Evolutionary conservation across 2,888 invertebrate genomes (phyloP).

Genomic region (Drosophila barbarae): DNA sequence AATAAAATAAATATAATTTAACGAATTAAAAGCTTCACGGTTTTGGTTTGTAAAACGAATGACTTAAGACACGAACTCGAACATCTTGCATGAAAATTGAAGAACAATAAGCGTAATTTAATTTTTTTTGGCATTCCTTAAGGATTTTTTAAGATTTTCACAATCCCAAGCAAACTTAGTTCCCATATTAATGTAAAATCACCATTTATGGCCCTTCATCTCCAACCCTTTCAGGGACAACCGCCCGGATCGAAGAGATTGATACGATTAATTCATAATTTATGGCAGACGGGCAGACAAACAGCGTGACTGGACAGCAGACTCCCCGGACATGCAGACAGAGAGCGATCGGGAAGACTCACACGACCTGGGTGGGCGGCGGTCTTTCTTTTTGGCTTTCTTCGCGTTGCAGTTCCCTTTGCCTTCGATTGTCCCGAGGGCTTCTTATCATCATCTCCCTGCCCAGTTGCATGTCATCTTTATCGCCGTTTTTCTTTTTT

Average conservation of each 20-base stretch:
- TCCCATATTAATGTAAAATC: not conserved
- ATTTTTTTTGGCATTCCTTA: not conserved
- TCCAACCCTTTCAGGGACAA: not conserved
- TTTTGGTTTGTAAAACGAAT: not conserved
- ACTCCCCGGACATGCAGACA: conserved; percentile 4
- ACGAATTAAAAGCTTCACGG: too few species aligned
- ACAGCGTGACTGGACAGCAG: conserved; percentile 4
- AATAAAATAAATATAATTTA: too few species aligned
- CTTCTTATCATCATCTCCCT: conserved; percentile 29
- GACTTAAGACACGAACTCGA: conserved; percentile 20
- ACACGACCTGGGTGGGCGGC: conserved; percentile 37
- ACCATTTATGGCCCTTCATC: not conserved
- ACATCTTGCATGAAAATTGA: not conserved
- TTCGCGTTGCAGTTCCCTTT: conserved; percentile 11
- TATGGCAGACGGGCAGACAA: conserved; percentile 3
- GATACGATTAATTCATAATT: conserved; percentile 27
- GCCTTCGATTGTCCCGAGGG: conserved; percentile 50
- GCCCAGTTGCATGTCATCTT: conserved; percentile 26
- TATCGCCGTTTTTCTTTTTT: conserved; percentile 11
- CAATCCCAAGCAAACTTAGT: not conserved
- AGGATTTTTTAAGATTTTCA: too few species aligned
- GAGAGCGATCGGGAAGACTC: conserved; percentile 12
- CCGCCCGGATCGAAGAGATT: conserved; percentile 11
- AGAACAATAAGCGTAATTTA: not conserved
- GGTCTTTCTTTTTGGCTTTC: conserved; percentile 44